Percentiles rank a stretch among this genome's conserved stretches.
Evolutionary conservation across 2,888 invertebrate genomes (phyloP).

Genomic region (Ferrisia virgata): DNA sequence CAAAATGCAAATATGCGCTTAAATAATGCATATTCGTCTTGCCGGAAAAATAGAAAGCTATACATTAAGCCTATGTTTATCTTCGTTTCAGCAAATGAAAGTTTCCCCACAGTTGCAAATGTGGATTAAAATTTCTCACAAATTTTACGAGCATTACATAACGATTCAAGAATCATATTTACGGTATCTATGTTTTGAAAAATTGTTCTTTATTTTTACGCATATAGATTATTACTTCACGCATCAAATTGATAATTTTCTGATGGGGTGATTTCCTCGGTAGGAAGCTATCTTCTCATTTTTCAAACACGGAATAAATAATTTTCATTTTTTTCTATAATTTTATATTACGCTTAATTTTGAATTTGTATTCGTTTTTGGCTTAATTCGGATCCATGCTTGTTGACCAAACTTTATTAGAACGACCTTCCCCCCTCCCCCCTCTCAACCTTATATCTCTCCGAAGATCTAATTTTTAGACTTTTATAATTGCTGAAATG

Average conservation of each 20-base stretch:
- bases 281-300: no score
- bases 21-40: conserved; percentile 40
- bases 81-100: not conserved
- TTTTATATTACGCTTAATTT: no score
- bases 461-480: no score
- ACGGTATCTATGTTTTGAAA: not conserved
- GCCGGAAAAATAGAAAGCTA: conserved; percentile 23
- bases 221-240: not conserved
- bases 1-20: conserved; percentile 37
- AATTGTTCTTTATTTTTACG: not conserved
- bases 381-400: no score
- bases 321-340: no score
- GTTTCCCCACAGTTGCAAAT: not conserved
- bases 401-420: no score
- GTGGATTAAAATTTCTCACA: conserved; percentile 1
- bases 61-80: conserved; percentile 1
- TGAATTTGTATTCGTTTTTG: no score
- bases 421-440: no score
- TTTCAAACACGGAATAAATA: no score
- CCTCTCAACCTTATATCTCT: no score
- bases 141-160: not conserved
- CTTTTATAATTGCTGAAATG: no score
- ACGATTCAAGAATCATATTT: not conserved
- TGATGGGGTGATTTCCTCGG: no score
- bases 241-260: not conserved